A percentile compares a stretch with the other conserved stretches of the same genome.
phyloP scores from a whole-genome alignment of 92 coral and sea anemone genomes.

The Actinostola sp. region DNA sequence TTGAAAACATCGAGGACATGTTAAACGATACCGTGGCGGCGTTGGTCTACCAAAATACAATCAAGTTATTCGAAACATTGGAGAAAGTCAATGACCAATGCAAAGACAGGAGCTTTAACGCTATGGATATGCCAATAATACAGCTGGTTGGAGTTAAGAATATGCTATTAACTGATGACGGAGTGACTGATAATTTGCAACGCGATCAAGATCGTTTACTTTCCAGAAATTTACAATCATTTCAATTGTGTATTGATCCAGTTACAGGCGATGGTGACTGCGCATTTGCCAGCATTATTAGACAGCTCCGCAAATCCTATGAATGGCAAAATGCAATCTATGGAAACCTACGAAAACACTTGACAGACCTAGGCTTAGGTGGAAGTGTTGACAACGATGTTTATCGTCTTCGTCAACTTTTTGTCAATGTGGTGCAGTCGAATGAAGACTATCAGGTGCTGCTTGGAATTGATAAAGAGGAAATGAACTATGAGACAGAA shows the following conservation, averaged over 20 bases:
- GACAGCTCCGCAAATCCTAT: conserved; percentile 28
- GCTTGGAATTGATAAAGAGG: too few species aligned
- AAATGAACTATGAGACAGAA: too few species aligned
- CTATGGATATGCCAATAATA: neutral
- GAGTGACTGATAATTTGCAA: conserved; percentile 16
- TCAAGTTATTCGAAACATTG: neutral
- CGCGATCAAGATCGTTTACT: conserved; percentile 5
- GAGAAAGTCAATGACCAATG: neutral
- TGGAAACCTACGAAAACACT: neutral
- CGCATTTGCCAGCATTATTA: conserved; percentile 46
- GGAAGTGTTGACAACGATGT: too few species aligned
- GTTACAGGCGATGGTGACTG: conserved; percentile 57
- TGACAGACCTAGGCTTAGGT: conserved; percentile 7
- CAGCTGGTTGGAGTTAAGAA: neutral
- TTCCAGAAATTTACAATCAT: conserved; percentile 17
- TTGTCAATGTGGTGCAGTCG: too few species aligned
- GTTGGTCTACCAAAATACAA: neutral
- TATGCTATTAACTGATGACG: neutral
- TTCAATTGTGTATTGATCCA: conserved; percentile 41
- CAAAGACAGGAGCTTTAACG: conserved; percentile 2
- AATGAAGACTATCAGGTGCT: too few species aligned
- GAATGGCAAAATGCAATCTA: neutral
- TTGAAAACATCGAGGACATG: too few species aligned
- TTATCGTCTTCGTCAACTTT: too few species aligned
- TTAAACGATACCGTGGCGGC: neutral